Base-by-base conservation (phyloP, 1,140 invertebrate genomes). In the Drosophila mojavensis region DNA sequence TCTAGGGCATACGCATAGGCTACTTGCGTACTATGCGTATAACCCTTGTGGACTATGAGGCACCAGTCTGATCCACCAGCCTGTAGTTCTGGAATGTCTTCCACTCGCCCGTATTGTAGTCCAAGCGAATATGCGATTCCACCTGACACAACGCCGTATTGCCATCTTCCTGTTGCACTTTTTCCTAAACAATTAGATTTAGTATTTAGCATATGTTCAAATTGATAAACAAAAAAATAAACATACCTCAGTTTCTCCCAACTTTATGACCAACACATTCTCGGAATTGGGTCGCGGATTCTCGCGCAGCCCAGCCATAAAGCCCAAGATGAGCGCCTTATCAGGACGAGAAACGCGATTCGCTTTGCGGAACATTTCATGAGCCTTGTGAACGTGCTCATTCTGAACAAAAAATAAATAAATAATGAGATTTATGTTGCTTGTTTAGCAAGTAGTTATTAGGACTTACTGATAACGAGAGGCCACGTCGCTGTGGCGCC, bases 291-390 rank as follows among this genome's bases (percentile, higher is more conserved):
- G 92, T 10, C 91, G 79, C 7, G 92, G 92, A 74, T 92, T 92
- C 47, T 92, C 92, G 0, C 92, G 80, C 26, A 92, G 97, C 2
- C 98, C 98, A 76, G 98, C 98, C 97, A 99, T 99, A 89, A 99
- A 99, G 71, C 98, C 98, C 24, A 99, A 94, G 90, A 99, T 99
- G 36, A 99, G 95, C 43, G 98, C 98, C 91, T 99, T 99, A 83
- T 99, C 98, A 3, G 98, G 98, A 77, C 98, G 93, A 1, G 98
- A 99, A 45, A 99, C 97, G 93, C 97, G 96, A 92, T 99, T 99
- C 30, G 98, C 98, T 78, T 96, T 98, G 64, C 96, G 94, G 94
- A 99, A 99, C 97, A 99, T 99, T 92, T 99, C 97, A 93, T 99
- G 98, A 1, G 98, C 98, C 93, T 98, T 97, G 82, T 98, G 93